phyloP scores from a whole-genome alignment of 2,797 vertebrate genomes.

The Novumbra hubbsi region DNA sequence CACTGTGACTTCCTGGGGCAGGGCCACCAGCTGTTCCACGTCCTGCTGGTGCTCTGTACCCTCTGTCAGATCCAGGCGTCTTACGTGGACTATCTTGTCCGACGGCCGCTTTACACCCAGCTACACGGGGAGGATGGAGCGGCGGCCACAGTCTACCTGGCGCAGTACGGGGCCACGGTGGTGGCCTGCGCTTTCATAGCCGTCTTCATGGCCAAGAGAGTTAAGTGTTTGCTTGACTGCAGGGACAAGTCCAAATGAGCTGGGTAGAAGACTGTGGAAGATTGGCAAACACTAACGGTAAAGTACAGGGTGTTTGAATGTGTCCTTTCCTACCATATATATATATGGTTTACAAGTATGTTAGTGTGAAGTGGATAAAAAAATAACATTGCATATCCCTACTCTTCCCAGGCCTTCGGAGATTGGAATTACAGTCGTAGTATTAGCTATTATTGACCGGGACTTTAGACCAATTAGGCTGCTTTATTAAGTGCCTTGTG shows the following conservation, averaged over 20 bases:
- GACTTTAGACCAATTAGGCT: too few species aligned
- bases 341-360: too few species aligned
- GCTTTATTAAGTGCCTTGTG: too few species aligned
- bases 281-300: background rate
- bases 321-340: too few species aligned
- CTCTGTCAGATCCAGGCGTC: slow-evolving; percentile 87
- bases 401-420: background rate
- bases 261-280: background rate
- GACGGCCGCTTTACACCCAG: slow-evolving; percentile 72
- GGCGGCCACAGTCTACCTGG: slow-evolving; percentile 52
- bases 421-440: too few species aligned
- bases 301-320: too few species aligned
- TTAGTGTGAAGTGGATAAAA: too few species aligned
- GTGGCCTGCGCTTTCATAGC: slow-evolving; percentile 69
- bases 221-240: slow-evolving; percentile 61
- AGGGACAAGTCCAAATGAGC: slow-evolving; percentile 62
- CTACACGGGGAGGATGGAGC: slow-evolving; percentile 72
- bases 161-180: slow-evolving; percentile 71
- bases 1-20: slow-evolving; percentile 85
- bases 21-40: slow-evolving; percentile 89
- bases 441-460: too few species aligned
- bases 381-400: background rate
- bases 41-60: slow-evolving; percentile 83
- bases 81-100: slow-evolving; percentile 77
- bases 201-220: slow-evolving; percentile 70